A percentile compares a stretch with the other conserved stretches of the same genome.
Evolutionary conservation across 2,797 vertebrate species (phyloP).

Genomic region (Pempheris klunzingeri): DNA sequence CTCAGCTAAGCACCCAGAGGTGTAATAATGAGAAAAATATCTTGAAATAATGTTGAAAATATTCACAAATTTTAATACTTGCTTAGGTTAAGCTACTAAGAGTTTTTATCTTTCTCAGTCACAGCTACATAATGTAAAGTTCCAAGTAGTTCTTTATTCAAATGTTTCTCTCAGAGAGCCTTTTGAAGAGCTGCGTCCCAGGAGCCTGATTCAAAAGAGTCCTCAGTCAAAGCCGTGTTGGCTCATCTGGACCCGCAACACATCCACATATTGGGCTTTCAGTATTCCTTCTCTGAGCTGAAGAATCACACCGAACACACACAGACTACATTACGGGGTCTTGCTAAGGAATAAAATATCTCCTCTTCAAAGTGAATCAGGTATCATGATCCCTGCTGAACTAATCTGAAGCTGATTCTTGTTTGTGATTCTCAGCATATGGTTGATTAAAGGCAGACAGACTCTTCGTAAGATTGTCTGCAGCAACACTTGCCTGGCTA

Average conservation of each 20-base stretch:
- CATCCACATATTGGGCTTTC: slow-evolving; percentile 20
- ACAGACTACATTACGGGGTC: slow-evolving; percentile 29
- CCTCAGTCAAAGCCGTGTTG: slow-evolving; percentile 35
- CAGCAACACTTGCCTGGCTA: slow-evolving; percentile 4
- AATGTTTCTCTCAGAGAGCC: slow-evolving; percentile 23
- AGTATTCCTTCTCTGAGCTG: slow-evolving; percentile 22
- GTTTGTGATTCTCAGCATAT: slow-evolving; percentile 43
- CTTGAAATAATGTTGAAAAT: not conserved
- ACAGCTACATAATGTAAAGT: slow-evolving; percentile 16
- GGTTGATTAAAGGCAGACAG: slow-evolving; percentile 37
- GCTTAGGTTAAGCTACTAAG: not conserved
- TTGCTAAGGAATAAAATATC: slow-evolving; percentile 38
- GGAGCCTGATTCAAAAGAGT: slow-evolving; percentile 25
- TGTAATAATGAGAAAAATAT: not conserved
- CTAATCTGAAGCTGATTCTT: slow-evolving; percentile 25
- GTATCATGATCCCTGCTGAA: slow-evolving; percentile 46
- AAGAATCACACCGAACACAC: slow-evolving; percentile 14
- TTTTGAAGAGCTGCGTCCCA: slow-evolving; percentile 38
- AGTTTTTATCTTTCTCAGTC: slow-evolving; percentile 12
- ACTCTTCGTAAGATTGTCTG: slow-evolving; percentile 14
- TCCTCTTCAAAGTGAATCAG: slow-evolving; percentile 57
- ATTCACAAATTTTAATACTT: slow-evolving; percentile 12
- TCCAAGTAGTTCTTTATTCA: slow-evolving; percentile 21
- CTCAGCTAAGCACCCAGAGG: not conserved
- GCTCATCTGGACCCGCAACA: slow-evolving; percentile 39